These are phyloP conservation scores for Cynocephalus volans DNA, from an alignment of 2,113 vertebrate species.

Conservation along the genomic window DNA sequence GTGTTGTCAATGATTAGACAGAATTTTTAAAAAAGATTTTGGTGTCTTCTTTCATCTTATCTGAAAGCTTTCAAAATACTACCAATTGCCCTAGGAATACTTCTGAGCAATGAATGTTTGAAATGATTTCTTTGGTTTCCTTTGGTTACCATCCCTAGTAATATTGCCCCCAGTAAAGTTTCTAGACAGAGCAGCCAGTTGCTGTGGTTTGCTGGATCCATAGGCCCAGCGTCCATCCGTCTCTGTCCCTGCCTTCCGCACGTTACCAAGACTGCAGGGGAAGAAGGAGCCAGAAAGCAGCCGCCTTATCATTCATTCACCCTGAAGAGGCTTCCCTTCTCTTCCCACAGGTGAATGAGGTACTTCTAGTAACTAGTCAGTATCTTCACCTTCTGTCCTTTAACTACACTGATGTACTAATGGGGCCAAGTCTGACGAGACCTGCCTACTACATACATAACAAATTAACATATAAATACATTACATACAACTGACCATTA, in stretches of 20 bases:
- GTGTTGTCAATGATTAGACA: neutral
- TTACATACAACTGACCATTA: constrained; percentile 74
- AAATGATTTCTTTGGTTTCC: constrained; percentile 49
- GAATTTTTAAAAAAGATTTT: neutral
- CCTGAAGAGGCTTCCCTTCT: constrained; percentile 56
- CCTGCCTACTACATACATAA: constrained; percentile 72
- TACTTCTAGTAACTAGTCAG: constrained; percentile 72
- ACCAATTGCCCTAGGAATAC: neutral
- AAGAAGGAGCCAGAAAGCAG: neutral
- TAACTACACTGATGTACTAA: neutral
- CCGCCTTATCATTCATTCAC: neutral
- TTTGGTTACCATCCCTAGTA: constrained; percentile 46
- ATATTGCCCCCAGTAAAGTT: neutral
- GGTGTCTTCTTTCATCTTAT: constrained; percentile 41
- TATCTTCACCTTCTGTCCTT: constrained; percentile 41
- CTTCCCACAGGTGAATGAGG: constrained; percentile 69
- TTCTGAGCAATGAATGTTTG: neutral
- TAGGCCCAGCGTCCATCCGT: neutral
- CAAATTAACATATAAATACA: constrained; percentile 85
- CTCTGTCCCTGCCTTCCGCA: neutral
- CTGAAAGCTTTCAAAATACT: constrained; percentile 24
- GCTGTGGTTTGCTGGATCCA: neutral
- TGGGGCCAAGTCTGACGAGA: constrained; percentile 41
- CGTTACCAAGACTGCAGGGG: neutral
- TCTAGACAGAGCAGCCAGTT: neutral